A percentile compares a stretch with the other conserved stretches of the same genome.
These are phyloP conservation scores for Heliconius ethilla DNA, from an alignment of 2,888 invertebrate genomes.

Conservation along the genomic window DNA sequence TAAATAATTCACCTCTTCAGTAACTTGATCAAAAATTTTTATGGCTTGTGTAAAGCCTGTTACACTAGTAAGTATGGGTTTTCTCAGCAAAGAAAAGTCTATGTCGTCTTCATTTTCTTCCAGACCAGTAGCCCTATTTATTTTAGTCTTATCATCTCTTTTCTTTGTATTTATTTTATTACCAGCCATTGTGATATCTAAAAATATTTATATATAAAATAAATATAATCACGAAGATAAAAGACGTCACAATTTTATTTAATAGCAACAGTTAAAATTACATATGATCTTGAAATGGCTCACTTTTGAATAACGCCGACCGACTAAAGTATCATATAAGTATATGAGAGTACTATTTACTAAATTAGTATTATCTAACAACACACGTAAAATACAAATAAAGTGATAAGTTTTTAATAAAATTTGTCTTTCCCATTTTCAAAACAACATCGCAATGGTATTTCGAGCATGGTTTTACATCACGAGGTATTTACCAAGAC, in stretches of 20 bases:
- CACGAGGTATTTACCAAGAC: conserved; percentile 61
- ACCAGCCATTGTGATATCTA: conserved; percentile 68
- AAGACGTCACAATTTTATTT: neutral
- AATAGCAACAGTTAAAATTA: neutral
- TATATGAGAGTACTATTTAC: conserved; percentile 31
- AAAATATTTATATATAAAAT: conserved; percentile 31
- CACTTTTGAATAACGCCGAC: conserved; percentile 59
- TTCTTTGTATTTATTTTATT: conserved; percentile 71
- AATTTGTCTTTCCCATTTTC: conserved; percentile 5
- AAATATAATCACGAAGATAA: neutral
- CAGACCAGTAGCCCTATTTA: conserved; percentile 59
- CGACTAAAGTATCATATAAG: conserved; percentile 52
- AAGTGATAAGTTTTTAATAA: conserved; percentile 3
- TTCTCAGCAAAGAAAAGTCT: conserved; percentile 82
- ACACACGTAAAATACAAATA: conserved; percentile 23
- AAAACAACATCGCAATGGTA: conserved; percentile 34
- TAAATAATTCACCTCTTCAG: conserved; percentile 84
- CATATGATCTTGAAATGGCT: conserved; percentile 39
- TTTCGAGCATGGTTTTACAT: conserved; percentile 62
- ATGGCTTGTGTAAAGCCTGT: conserved; percentile 87
- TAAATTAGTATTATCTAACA: conserved; percentile 43
- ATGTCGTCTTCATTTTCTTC: conserved; percentile 72
- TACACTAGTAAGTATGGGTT: conserved; percentile 86
- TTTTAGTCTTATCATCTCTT: conserved; percentile 71
- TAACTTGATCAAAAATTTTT: conserved; percentile 87